Conservation (phyloP, 23 tunicate genomes). For the Trididemnum clinides region DNA sequence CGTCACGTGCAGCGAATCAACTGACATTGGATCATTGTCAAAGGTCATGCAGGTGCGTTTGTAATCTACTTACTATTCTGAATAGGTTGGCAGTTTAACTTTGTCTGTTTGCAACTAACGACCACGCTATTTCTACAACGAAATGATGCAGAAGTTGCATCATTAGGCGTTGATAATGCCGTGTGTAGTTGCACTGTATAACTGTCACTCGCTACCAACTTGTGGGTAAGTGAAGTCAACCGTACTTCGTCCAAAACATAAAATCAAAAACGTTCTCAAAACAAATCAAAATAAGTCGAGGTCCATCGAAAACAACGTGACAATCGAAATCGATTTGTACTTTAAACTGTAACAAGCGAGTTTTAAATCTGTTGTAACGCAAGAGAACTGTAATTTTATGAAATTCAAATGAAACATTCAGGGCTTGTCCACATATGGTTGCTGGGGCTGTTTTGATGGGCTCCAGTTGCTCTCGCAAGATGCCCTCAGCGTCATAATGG, state of each 20-base stretch:
- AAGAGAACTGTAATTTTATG: too few relatives aligned
- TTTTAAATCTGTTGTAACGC: too few relatives aligned
- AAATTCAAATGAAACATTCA: too few relatives aligned
- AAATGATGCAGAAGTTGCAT: neutral
- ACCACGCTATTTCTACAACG: neutral
- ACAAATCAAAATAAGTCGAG: too few relatives aligned
- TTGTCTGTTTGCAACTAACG: neutral
- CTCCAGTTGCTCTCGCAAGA: conserved; percentile 52
- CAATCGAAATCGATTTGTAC: too few relatives aligned
- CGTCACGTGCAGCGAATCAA: conserved; percentile 55
- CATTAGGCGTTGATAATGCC: neutral
- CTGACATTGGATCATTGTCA: conserved; percentile 56
- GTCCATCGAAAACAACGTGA: too few relatives aligned
- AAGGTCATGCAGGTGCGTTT: conserved; percentile 63
- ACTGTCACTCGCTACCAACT: too few relatives aligned
- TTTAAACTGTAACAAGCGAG: too few relatives aligned
- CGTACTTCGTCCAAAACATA: too few relatives aligned
- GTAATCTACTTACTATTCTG: neutral
- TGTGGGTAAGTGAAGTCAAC: too few relatives aligned
- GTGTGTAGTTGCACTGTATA: neutral
- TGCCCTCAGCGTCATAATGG: conserved; percentile 73
- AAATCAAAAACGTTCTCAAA: too few relatives aligned
- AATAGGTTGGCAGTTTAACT: neutral
- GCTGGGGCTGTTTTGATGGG: conserved; percentile 89
- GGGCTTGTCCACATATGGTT: conserved; percentile 81